Percentiles rank a stretch among this genome's conserved stretches.
phyloP scores from a whole-genome alignment of 2,113 vertebrate genomes.

The Pseudorasbora parva region DNA sequence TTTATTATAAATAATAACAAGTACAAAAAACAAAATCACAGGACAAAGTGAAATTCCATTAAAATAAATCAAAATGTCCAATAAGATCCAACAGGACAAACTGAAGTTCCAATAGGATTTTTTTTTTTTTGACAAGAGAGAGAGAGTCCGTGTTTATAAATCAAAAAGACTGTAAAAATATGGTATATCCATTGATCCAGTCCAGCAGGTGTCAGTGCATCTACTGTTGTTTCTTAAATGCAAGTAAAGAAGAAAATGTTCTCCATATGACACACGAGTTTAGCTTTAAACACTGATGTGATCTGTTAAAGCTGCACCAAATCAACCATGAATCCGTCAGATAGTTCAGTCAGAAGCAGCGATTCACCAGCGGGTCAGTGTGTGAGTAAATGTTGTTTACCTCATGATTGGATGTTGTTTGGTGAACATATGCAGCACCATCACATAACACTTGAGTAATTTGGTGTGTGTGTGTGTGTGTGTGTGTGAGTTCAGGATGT shows the following conservation, averaged over 20 bases:
- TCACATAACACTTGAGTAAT: not conserved
- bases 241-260: not conserved
- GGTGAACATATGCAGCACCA: not conserved
- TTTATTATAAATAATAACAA: no score
- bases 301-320: not conserved
- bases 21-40: no score
- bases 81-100: no score
- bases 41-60: no score
- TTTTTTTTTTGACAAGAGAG: no score
- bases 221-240: not conserved
- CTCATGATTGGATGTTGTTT: not conserved
- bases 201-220: slow-evolving; percentile 30
- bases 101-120: no score
- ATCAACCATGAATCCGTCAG: not conserved
- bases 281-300: not conserved
- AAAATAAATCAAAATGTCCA: no score
- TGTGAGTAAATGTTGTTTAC: not conserved
- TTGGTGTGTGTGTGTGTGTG: not conserved
- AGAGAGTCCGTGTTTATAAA: not conserved
- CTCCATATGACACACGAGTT: not conserved
- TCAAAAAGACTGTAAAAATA: no score
- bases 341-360: not conserved
- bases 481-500: slow-evolving; percentile 15
- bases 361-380: not conserved
- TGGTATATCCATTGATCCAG: not conserved